Evolutionary conservation across 2,888 invertebrate genomes (phyloP).

Genomic region (Drosophila anceps): DNA sequence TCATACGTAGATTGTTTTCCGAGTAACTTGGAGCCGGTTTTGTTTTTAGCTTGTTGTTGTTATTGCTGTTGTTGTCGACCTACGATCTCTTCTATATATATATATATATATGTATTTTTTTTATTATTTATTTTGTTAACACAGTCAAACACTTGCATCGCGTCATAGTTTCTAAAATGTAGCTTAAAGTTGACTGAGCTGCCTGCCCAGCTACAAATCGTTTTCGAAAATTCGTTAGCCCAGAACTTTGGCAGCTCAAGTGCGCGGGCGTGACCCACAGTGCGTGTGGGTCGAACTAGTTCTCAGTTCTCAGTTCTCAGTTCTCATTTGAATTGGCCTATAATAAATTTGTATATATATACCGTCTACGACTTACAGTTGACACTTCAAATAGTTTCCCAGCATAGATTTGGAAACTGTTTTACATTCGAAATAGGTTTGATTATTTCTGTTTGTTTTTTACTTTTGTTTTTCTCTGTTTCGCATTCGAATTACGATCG

Average conservation of each 20-base stretch:
- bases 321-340: slow-evolving; percentile 29
- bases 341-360: slow-evolving; percentile 10
- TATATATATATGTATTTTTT: not conserved
- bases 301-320: slow-evolving; percentile 26
- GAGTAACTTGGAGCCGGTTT: slow-evolving; percentile 78
- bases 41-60: slow-evolving; percentile 29
- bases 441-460: not conserved
- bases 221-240: slow-evolving; percentile 37
- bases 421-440: slow-evolving; percentile 26
- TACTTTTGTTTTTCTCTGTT: slow-evolving; percentile 4
- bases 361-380: slow-evolving; percentile 13
- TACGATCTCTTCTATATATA: slow-evolving; percentile 55
- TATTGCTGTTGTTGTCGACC: slow-evolving; percentile 58
- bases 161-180: slow-evolving; percentile 68
- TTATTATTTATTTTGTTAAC: slow-evolving; percentile 56
- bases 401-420: slow-evolving; percentile 14
- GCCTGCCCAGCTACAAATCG: slow-evolving; percentile 21
- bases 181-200: slow-evolving; percentile 33
- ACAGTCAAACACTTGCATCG: slow-evolving; percentile 68
- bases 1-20: slow-evolving; percentile 68
- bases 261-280: slow-evolving; percentile 40
- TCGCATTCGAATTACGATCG: not conserved
- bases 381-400: slow-evolving; percentile 28
- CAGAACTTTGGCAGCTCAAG: slow-evolving; percentile 41
- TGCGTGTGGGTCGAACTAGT: slow-evolving; percentile 51